Percentiles rank a stretch among this genome's conserved stretches.
Conservation (phyloP, 2,113 vertebrate genomes). For the Holacanthus passer region DNA sequence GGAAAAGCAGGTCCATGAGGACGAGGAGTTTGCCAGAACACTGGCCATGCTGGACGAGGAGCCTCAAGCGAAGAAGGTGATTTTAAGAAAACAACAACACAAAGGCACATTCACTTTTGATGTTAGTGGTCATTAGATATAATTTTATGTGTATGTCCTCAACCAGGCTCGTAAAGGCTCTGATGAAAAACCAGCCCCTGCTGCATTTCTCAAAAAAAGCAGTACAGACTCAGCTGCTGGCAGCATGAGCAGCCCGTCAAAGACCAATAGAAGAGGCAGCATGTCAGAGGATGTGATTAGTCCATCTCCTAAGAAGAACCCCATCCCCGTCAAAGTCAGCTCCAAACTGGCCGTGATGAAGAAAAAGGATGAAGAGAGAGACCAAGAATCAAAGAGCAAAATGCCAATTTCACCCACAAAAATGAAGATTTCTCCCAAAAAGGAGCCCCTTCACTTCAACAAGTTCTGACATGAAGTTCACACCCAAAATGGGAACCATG, state of each 20-base stretch:
- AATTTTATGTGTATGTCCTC: background rate
- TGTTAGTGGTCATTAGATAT: background rate
- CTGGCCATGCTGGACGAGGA: slow-evolving; percentile 93
- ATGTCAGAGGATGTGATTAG: slow-evolving; percentile 52
- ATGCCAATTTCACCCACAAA: slow-evolving; percentile 66
- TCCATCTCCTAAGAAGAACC: slow-evolving; percentile 75
- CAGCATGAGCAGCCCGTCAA: slow-evolving; percentile 37
- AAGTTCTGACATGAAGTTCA: slow-evolving; percentile 53
- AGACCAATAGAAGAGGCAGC: slow-evolving; percentile 18
- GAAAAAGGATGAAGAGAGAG: slow-evolving; percentile 82
- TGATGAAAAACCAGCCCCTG: slow-evolving; percentile 71
- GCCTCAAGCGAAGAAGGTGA: slow-evolving; percentile 91
- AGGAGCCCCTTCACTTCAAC: slow-evolving; percentile 51
- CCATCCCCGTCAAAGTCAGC: slow-evolving; percentile 79
- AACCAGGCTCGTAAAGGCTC: slow-evolving; percentile 85
- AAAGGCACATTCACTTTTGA: background rate
- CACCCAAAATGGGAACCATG: slow-evolving; percentile 80
- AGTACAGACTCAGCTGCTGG: slow-evolving; percentile 68
- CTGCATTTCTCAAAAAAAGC: slow-evolving; percentile 67
- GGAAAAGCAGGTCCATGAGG: slow-evolving; percentile 94
- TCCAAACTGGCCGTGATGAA: slow-evolving; percentile 90
- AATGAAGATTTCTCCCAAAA: slow-evolving; percentile 79
- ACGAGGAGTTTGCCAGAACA: slow-evolving; percentile 95
- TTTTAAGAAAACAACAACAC: background rate
- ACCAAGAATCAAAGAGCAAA: slow-evolving; percentile 56